A percentile compares a stretch with the other conserved stretches of the same genome.
Conservation (phyloP, 2,113 vertebrate genomes). For the Neopipo cinnamomea region DNA sequence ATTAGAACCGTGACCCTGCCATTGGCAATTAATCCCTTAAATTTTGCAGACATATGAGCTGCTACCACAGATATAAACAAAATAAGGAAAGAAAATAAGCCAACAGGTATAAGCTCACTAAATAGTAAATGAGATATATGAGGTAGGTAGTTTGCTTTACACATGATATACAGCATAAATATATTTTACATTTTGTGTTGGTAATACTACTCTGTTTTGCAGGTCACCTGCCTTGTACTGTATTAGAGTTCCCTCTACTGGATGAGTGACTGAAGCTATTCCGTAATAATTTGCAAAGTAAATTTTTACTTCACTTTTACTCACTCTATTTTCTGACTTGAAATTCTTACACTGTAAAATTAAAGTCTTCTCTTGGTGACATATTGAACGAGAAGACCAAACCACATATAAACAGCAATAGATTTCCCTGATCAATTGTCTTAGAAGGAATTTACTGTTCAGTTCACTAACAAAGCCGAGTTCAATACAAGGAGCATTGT, state of each 20-base stretch:
- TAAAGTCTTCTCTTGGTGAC: not conserved
- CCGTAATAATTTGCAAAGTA: not conserved
- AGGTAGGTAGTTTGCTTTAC: not conserved
- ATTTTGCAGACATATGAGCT: not conserved
- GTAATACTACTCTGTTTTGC: not conserved
- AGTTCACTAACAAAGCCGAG: not conserved
- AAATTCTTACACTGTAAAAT: not conserved
- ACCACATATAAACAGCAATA: not conserved
- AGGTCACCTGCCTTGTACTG: slow-evolving; percentile 23
- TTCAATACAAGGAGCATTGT: not conserved
- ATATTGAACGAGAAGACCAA: not conserved
- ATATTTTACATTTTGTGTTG: not conserved
- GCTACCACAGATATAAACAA: not conserved
- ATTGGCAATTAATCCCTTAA: not conserved
- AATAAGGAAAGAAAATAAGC: not conserved
- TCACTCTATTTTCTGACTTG: not conserved
- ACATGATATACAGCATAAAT: not conserved
- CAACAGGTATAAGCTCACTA: not conserved
- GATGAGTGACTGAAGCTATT: slow-evolving; percentile 23
- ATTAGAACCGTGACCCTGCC: not conserved
- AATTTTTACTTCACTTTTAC: not conserved
- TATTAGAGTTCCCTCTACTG: slow-evolving; percentile 66
- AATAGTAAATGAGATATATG: not conserved
- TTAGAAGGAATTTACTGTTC: not conserved
- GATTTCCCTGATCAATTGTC: not conserved